Base-by-base conservation (phyloP, 2,113 vertebrate genomes). In the Xiphias gladius region DNA sequence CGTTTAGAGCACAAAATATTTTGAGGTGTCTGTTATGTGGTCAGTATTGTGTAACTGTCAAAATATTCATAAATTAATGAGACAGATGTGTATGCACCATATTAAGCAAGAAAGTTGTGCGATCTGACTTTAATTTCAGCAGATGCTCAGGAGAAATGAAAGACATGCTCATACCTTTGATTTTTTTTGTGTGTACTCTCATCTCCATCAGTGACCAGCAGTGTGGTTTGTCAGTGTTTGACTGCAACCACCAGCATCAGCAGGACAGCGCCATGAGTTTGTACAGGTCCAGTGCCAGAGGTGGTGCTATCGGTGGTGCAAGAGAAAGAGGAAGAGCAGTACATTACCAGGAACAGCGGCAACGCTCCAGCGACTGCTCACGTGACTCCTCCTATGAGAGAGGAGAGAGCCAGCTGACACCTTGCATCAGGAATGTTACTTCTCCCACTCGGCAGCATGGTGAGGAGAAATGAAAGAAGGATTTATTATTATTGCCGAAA, bases 351-450 rank as follows among this genome's bases (percentile, higher is more conserved):
- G 97, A 99, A 79, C 90, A 90, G 4, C 96, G 96, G 72, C 95
- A 97, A 67, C 96, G 97, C 32, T 99, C 98, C 63, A 96, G 97
- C 72, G 98, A 99, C 91, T 95, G 97, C 80, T 99, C 98, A 17
- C 96, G 97, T 8, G 98, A 99, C 91, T 99, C 97, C 0, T 99
- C 98, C 70, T 97, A 99, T 0, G 98, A 99, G 92, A 95, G 97
- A 89, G 94, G 92, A 30, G 98, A 99, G 88, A 96, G 96, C 59
- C 98, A 99, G 78, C 96, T 99, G 76, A 99, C 98, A 54, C 98
- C 98, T 0, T 99, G 98, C 95, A 99, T 99, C 94, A 95, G 98
- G 91, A 99, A 99, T 73, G 95, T 99, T 50, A 97, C 97, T 13
- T 99, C 98, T 26, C 98, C 98, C 73, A 99, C 97, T 24, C 95